Evolutionary conservation across 1,140 invertebrate species (phyloP), one percentile per base, ranked within the genome.

Genomic region (Drosophila takahashii): DNA sequence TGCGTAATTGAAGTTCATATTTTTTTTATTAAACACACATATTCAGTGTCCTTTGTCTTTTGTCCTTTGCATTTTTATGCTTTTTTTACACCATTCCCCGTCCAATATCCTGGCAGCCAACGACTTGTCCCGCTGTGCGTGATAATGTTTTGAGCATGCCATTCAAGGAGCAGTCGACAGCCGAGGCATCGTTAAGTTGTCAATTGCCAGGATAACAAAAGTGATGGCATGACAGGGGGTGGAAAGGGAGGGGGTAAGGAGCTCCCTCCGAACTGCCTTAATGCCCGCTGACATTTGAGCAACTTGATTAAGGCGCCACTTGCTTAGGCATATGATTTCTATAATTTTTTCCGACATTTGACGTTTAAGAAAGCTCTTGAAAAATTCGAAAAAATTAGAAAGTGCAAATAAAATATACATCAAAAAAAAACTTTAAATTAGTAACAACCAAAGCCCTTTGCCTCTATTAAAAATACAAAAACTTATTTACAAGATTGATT

Each of bases 11-110:
- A 77, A 77, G 73, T 76, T 77, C 73, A 77, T 77, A 76, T 66
- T 76, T 76, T 65, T 76, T 75, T 76, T 77, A 77, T 77, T 77
- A 67, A 77, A 77, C 72, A 75, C 71, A 74, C 72, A 67, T 47
- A 75, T 51, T 39, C 44, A 39, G 4, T 74, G 58, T 75, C 60
- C 51, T 75, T 66, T 75, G 71, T 66, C 72, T 50, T 74, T 73
- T 73, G 69, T 64, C 70, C 76, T 76, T 32, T 66, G 60, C 60
- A 52, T 42, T 76, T 75, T 76, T 76, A 75, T 76, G 72, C n/a
- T 65, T 51, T 41, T 64, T 47, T 51, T 71, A 10, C 7, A 13
- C n/a, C 9, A 16, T 16, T 6, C 29, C 29, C 29, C 29, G 7
- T 32, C 9, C 41, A 18, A 36, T 29, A 42, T 27, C 16, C 11